Conservation (phyloP, 23 tunicate species). For the Halocynthia aurantium region DNA sequence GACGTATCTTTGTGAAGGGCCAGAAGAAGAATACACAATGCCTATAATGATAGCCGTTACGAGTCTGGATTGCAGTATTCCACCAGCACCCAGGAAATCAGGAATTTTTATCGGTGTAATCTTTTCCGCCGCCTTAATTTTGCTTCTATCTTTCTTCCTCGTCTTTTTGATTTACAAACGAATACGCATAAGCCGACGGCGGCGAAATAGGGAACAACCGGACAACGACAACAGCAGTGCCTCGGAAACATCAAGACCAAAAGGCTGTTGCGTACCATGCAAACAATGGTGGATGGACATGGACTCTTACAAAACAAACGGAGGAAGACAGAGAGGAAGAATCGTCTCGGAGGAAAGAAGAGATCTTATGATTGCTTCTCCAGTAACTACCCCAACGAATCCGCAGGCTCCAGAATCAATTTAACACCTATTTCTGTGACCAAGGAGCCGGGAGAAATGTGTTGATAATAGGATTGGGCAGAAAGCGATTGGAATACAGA, state of each 20-base stretch:
- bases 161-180: not conserved
- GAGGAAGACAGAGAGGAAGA: not conserved
- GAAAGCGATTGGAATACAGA: too few relatives aligned
- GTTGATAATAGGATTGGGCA: too few relatives aligned
- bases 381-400: slow-evolving; percentile 25
- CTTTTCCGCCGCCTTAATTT: not conserved
- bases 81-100: not conserved
- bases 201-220: not conserved
- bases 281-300: slow-evolving; percentile 2
- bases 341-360: slow-evolving; percentile 29
- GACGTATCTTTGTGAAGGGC: slow-evolving; percentile 25
- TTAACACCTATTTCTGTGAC: not conserved
- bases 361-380: slow-evolving; percentile 33
- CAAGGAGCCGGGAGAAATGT: too few relatives aligned
- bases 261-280: slow-evolving; percentile 1
- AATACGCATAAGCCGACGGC: not conserved
- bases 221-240: not conserved
- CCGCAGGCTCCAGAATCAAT: slow-evolving; percentile 7
- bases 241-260: not conserved
- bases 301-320: not conserved
- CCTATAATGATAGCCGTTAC: slow-evolving; percentile 5
- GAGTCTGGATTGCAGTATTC: slow-evolving; percentile 9
- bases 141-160: not conserved
- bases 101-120: not conserved
- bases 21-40: slow-evolving; percentile 2